These are phyloP conservation scores for Drosophila limbata DNA, from an alignment of 2,888 invertebrate species.

Conservation along the genomic window DNA sequence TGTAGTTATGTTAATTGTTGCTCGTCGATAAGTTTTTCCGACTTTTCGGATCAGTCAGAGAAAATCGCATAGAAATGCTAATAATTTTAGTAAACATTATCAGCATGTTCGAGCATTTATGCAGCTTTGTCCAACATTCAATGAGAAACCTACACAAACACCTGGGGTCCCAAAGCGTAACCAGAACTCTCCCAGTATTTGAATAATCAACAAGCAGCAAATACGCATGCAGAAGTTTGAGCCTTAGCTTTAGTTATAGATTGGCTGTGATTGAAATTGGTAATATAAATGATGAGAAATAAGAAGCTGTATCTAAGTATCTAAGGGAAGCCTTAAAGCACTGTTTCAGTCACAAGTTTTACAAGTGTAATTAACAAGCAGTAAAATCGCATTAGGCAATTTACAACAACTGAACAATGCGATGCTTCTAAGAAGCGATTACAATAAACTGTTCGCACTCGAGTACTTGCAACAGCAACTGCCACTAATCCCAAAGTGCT, in stretches of 20 bases:
- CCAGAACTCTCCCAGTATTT: conserved; percentile 22
- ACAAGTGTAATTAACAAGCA: conserved; percentile 46
- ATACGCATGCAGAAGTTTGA: background rate
- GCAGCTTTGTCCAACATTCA: conserved; percentile 37
- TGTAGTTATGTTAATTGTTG: background rate
- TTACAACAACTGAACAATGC: conserved; percentile 29
- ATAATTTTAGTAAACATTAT: conserved; percentile 67
- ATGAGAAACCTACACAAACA: conserved; percentile 29
- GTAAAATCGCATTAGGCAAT: conserved; percentile 44
- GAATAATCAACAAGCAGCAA: conserved; percentile 23
- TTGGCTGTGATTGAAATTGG: background rate
- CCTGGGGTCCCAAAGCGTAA: conserved; percentile 26
- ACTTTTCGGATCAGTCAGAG: conserved; percentile 50
- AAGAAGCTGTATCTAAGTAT: background rate
- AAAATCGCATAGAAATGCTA: conserved; percentile 68
- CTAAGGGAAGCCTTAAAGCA: conserved; percentile 1
- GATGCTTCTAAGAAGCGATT: conserved; percentile 55
- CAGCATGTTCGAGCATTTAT: too few species aligned
- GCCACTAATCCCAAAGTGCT: conserved; percentile 43
- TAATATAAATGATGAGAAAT: background rate
- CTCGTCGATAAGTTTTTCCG: background rate
- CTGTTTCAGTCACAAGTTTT: background rate
- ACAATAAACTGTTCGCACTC: conserved; percentile 72
- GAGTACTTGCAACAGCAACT: conserved; percentile 10
- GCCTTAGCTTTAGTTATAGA: too few species aligned